phyloP scores from a whole-genome alignment of 2,797 vertebrate genomes.

The Caiman crocodilus region DNA sequence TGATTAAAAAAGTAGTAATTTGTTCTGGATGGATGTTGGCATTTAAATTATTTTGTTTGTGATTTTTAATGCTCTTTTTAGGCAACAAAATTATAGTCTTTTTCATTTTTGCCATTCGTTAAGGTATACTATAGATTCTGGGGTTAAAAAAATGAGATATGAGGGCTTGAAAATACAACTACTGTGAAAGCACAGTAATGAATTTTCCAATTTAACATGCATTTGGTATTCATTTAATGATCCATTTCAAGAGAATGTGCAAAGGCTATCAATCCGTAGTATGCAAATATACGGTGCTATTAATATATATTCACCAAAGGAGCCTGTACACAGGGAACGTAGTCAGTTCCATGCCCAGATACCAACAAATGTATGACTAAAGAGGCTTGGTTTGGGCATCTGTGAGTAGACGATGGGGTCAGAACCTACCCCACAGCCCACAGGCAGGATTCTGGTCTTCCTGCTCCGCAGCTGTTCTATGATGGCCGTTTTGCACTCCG shows the following conservation, averaged over 20 bases:
- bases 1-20: rapidly evolving
- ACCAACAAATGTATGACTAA: not conserved
- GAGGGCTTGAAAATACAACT: not conserved
- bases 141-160: not conserved
- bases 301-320: not conserved
- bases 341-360: not conserved
- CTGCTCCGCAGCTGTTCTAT: not conserved
- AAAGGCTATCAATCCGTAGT: not conserved
- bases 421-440: not conserved
- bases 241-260: not conserved
- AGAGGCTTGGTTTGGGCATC: not conserved
- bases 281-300: not conserved
- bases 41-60: rapidly evolving
- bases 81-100: rapidly evolving
- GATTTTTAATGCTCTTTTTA: rapidly evolving
- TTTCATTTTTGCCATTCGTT: not conserved
- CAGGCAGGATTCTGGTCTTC: not conserved
- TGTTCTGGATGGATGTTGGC: rapidly evolving
- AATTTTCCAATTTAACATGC: not conserved
- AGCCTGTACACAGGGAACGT: conserved; percentile 30
- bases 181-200: rapidly evolving
- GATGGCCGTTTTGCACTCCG: not conserved
- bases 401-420: not conserved
- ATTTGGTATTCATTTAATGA: not conserved
- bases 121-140: rapidly evolving